Evolutionary conservation across 2,113 vertebrate species (phyloP).

Genomic region (Sapayoa aenigma): DNA sequence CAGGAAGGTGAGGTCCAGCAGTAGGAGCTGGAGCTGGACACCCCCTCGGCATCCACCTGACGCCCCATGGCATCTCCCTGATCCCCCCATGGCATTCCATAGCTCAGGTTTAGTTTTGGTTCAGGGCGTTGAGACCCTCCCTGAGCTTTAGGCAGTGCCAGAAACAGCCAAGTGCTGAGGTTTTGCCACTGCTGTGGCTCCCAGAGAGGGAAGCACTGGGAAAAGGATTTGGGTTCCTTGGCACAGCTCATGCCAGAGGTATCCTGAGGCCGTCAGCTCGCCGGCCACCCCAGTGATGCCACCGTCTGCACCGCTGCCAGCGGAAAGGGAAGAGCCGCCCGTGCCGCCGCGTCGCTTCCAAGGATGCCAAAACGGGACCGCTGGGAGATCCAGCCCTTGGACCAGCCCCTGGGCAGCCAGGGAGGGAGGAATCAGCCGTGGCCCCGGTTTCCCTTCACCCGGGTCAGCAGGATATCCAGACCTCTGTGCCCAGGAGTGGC

Average conservation of each 20-base stretch:
- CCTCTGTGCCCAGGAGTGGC: background rate
- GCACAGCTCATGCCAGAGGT: background rate
- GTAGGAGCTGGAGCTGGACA: accelerated
- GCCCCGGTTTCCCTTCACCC: background rate
- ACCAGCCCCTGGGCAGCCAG: background rate
- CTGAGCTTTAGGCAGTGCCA: accelerated
- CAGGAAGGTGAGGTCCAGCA: background rate
- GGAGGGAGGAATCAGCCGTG: background rate
- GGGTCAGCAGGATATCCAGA: background rate
- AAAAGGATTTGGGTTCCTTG: background rate
- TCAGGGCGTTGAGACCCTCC: background rate
- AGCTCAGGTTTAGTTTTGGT: accelerated
- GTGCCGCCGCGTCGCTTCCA: background rate
- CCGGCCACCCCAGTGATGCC: background rate
- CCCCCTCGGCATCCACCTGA: too few relatives aligned
- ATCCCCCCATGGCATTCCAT: accelerated
- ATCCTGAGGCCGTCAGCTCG: background rate
- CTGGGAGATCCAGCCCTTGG: background rate
- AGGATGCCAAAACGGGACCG: background rate
- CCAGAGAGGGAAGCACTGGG: background rate
- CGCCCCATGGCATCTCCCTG: too few relatives aligned
- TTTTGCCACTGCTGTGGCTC: background rate
- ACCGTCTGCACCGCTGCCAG: background rate
- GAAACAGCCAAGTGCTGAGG: background rate
- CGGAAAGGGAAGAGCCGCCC: background rate